Evolutionary conservation across 1,140 invertebrate genomes (phyloP).

Genomic region (Asobara japonica): DNA sequence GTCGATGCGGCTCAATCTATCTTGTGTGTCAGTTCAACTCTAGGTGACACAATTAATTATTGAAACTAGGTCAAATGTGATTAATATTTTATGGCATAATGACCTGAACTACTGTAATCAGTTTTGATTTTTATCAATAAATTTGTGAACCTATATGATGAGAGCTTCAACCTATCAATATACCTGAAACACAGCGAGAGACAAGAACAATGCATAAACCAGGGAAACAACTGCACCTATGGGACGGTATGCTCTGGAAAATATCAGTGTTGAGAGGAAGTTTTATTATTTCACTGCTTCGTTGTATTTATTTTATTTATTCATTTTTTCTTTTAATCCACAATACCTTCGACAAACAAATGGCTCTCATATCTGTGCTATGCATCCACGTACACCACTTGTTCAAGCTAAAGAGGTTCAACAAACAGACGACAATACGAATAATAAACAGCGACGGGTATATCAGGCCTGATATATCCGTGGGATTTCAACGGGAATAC

Average conservation of each 20-base stretch:
- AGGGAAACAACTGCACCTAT: slow-evolving; percentile 37
- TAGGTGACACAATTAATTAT: too few relatives aligned
- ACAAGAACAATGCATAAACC: not conserved
- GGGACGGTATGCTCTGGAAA: not conserved
- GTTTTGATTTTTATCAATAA: too few relatives aligned
- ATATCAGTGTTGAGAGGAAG: not conserved
- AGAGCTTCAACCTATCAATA: too few relatives aligned
- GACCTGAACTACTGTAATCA: too few relatives aligned
- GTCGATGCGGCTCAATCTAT: too few relatives aligned
- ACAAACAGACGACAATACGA: slow-evolving; percentile 9
- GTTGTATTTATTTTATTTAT: slow-evolving; percentile 9
- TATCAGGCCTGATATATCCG: slow-evolving; percentile 26
- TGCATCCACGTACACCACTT: slow-evolving; percentile 21
- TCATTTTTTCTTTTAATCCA: slow-evolving; percentile 10
- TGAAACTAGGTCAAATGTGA: too few relatives aligned
- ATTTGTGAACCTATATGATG: too few relatives aligned
- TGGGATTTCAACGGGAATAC: too few relatives aligned
- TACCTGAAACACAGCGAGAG: not conserved
- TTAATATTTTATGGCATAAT: too few relatives aligned
- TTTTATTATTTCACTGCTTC: slow-evolving; percentile 20
- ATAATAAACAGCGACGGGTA: too few relatives aligned
- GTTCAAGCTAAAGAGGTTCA: slow-evolving; percentile 22
- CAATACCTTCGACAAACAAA: not conserved
- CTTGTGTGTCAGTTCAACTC: too few relatives aligned
- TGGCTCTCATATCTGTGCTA: slow-evolving; percentile 11